Base-by-base conservation (phyloP, 2,113 vertebrate species). In the Bettongia penicillata region DNA sequence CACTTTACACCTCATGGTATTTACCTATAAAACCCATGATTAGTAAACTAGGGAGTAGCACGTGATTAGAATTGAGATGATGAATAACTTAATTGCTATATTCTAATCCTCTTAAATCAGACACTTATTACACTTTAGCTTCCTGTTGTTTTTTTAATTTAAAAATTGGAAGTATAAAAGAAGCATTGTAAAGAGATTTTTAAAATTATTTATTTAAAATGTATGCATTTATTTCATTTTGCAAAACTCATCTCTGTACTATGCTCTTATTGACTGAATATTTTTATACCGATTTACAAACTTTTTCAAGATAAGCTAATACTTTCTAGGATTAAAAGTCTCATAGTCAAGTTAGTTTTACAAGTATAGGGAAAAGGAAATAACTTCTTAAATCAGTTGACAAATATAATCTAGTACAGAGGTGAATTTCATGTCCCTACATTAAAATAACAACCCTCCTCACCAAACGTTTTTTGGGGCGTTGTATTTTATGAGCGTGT, bases 1-100 rank as follows among this genome's bases (percentile, higher is more conserved):
- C 37, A 1, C 0, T 4, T 22, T 26, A 0, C 28, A 0, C 0
- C 0, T 7, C 0, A 25, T 1, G 25, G 5, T 89, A 50, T 37
- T 28, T 49, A 51, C 1, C 25, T 0, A 28, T 84, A 43, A 90
- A 11, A 50, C 68, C 11, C 23, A n/a, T 28, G 61, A 19, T 50
- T 52, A 52, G 37, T 51, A 91, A 51, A 31, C 28, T 51, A 57
- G 19, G 14, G 26, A 19, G 50, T 52, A 91, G 24, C 25, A n/a
- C 23, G 50, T 52, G n/a, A 51, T 50, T 23, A 8, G 50, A n/a
- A 28, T 52, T 28, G 50, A 91, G 22, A 16, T 91, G 37, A 52
- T 16, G 43, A 11, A 16, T 3, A 77, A 61, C 47, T 0, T 6
- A 68, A 68, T 96, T 91, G 94, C 89, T 28, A 28, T 43, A 12